Evolutionary conservation across 2,113 vertebrate genomes (phyloP).

Genomic region (Fukomys damarensis): DNA sequence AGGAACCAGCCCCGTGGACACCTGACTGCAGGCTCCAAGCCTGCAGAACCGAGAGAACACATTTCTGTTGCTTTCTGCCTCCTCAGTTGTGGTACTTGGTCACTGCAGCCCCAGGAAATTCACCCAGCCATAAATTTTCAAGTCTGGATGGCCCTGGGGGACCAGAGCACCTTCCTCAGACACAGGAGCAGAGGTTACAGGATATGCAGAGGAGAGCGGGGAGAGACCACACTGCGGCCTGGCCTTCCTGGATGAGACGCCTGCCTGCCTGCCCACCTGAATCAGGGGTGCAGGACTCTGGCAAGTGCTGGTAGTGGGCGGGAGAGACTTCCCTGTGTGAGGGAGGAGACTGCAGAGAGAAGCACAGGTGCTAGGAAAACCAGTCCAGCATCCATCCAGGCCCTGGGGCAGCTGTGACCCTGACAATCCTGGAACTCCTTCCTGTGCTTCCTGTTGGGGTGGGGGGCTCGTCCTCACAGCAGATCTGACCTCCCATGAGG

Average conservation of each 20-base stretch:
- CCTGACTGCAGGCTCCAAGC: not conserved
- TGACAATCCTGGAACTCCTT: no score
- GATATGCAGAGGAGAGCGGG: not conserved
- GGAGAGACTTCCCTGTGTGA: not conserved
- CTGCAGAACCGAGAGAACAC: not conserved
- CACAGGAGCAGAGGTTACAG: not conserved
- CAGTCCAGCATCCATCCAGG: rapidly evolving
- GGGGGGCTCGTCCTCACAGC: not conserved
- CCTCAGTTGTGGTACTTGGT: not conserved
- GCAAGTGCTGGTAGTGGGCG: no score
- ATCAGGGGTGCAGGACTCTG: not conserved
- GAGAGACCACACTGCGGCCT: not conserved
- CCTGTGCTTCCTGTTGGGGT: no score
- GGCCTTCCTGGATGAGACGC: not conserved
- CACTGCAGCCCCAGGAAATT: not conserved
- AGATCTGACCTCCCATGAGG: not conserved
- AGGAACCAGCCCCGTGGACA: not conserved
- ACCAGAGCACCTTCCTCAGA: not conserved
- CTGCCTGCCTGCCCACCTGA: not conserved
- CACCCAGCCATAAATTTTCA: not conserved
- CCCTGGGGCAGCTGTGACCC: not conserved
- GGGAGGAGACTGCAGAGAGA: not conserved
- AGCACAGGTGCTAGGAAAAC: not conserved
- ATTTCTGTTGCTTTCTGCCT: not conserved
- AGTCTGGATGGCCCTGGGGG: not conserved